Percentiles rank a stretch among this genome's conserved stretches.
These are phyloP conservation scores for Fregetta grallaria DNA, from an alignment of 2,113 vertebrate species.

Conservation along the genomic window DNA sequence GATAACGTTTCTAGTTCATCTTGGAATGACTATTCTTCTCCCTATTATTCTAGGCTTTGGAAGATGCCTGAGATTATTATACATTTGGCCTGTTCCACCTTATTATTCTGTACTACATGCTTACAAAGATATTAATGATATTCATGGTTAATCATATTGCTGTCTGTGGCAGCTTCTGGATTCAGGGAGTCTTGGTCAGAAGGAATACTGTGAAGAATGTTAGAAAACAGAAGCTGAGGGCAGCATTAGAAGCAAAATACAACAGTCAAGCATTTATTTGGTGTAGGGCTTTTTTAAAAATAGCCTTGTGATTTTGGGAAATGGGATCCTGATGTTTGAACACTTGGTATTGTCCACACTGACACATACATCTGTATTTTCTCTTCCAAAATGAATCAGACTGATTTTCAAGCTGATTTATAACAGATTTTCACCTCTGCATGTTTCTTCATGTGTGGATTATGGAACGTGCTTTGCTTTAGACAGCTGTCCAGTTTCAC, in stretches of 20 bases:
- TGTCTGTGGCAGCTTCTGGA: not conserved
- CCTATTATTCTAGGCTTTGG: not conserved
- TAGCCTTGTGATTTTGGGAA: not conserved
- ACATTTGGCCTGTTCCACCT: not conserved
- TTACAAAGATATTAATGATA: not conserved
- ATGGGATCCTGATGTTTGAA: not conserved
- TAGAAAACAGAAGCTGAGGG: not conserved
- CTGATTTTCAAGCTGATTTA: not conserved
- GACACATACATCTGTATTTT: not conserved
- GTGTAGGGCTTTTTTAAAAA: not conserved
- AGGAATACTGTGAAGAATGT: not conserved
- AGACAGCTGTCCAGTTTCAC: not conserved
- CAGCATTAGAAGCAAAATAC: not conserved
- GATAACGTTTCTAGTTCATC: not conserved
- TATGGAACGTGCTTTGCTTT: not conserved
- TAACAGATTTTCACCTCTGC: not conserved
- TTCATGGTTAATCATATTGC: not conserved
- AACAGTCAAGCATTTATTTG: not conserved
- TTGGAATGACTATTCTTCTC: not conserved
- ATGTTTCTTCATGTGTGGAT: not conserved
- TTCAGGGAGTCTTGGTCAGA: not conserved
- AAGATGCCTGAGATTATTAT: not conserved
- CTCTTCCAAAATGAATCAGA: not conserved
- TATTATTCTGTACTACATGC: not conserved
- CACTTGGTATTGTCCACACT: not conserved